Evolutionary conservation across 2,113 vertebrate species (phyloP).

Genomic region (Astur gentilis): DNA sequence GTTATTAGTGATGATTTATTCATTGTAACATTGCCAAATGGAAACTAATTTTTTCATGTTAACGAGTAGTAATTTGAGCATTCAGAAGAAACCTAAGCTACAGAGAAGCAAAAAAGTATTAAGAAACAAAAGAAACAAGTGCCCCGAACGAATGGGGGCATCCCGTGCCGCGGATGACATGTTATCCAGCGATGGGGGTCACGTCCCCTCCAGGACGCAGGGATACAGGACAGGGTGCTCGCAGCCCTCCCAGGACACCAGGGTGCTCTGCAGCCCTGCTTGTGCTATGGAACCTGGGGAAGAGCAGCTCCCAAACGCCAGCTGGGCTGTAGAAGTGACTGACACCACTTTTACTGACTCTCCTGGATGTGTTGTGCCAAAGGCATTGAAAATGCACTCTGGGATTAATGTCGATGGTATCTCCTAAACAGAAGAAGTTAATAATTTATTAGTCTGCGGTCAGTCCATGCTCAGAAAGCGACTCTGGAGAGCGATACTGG

Average conservation of each 20-base stretch:
- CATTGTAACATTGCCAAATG: slow-evolving; percentile 15
- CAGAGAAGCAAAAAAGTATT: neutral
- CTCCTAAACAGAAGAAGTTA: neutral
- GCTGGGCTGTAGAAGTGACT: neutral
- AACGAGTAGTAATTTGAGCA: neutral
- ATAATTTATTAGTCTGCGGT: neutral
- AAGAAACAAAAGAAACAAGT: neutral
- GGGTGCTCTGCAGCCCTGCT: neutral
- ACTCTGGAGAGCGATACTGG: fast-evolving
- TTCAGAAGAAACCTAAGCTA: neutral
- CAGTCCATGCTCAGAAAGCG: fast-evolving
- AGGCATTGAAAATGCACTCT: neutral
- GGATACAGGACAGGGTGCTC: neutral
- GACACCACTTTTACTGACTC: neutral
- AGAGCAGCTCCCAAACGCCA: fast-evolving
- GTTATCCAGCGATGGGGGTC: neutral
- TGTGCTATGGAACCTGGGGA: fast-evolving
- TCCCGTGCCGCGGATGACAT: fast-evolving
- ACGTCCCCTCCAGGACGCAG: neutral
- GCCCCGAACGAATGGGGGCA: fast-evolving
- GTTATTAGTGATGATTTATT: slow-evolving; percentile 42
- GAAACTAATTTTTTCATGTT: slow-evolving; percentile 18
- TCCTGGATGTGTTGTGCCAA: neutral
- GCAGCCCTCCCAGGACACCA: fast-evolving
- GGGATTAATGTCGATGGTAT: neutral